phyloP scores from a whole-genome alignment of 2,888 invertebrate species.

The Bedellia somnulentella region DNA sequence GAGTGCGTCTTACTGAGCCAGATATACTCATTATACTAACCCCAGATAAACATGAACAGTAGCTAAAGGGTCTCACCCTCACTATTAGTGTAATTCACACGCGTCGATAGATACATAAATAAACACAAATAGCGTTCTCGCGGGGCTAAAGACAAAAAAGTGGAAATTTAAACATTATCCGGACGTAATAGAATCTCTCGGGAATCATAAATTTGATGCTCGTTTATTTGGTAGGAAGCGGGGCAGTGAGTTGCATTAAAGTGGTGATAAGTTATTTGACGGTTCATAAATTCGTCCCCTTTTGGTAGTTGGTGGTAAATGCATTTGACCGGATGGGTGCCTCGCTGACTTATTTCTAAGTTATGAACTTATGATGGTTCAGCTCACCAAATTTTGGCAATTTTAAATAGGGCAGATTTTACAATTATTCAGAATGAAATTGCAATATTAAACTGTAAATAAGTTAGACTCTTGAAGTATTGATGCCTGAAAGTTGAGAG shows the following conservation, averaged over 20 bases:
- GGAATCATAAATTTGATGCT: slow-evolving; percentile 46
- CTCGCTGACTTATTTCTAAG: too few relatives aligned
- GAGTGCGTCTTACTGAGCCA: slow-evolving; percentile 56
- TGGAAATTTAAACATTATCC: slow-evolving; percentile 15
- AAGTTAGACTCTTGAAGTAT: too few relatives aligned
- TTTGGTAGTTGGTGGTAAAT: too few relatives aligned
- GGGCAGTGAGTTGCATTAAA: slow-evolving; percentile 37
- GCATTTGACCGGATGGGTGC: too few relatives aligned
- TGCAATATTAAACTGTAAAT: too few relatives aligned
- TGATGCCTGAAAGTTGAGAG: too few relatives aligned
- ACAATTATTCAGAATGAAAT: too few relatives aligned
- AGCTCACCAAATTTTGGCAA: too few relatives aligned
- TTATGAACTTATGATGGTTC: too few relatives aligned
- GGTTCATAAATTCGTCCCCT: slow-evolving; percentile 52
- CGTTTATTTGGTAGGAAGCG: slow-evolving; percentile 30
- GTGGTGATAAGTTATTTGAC: slow-evolving; percentile 58
- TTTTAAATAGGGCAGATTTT: too few relatives aligned
- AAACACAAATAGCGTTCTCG: slow-evolving; percentile 31
- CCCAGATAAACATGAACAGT: slow-evolving; percentile 61
- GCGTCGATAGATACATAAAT: slow-evolving; percentile 54
- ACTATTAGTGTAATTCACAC: slow-evolving; percentile 58
- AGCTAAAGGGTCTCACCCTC: slow-evolving; percentile 47
- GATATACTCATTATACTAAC: slow-evolving; percentile 56
- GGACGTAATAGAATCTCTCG: slow-evolving; percentile 40
- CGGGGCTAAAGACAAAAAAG: slow-evolving; percentile 46